Evolutionary conservation across 2,888 invertebrate species (phyloP), one percentile per base, ranked within the genome.

Genomic region (Ganaspis brasiliensis): DNA sequence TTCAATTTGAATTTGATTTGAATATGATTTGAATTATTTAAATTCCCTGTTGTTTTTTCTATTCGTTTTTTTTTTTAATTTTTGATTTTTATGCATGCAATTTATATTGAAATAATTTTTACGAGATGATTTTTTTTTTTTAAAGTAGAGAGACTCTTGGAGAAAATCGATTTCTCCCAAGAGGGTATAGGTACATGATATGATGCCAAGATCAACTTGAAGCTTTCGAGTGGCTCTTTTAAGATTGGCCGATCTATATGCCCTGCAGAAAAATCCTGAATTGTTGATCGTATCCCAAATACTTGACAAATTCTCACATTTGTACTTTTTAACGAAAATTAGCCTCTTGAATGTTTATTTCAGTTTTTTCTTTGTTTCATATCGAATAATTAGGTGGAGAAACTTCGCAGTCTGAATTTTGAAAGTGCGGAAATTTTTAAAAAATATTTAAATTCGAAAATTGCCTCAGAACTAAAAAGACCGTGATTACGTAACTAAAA

Each of bases 191-290:
- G n/a, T n/a, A n/a, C n/a, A n/a, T 67, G 63, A 67, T 67, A 40
- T 67, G 45, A 67, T 67, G 16, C 45, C 45, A 67, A 67, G 67
- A 67, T 24, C 45, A 67, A 45, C 67, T 67, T 67, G 40, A 67
- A 26, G 40, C 40, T 40, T 63, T 67, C 9, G 26, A 67, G 67
- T 24, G 16, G 24, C 67, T 67, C 45, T 24, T 24, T 45, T 40
- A 19, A 67, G n/a, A 67, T 67, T 67, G 67, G n/a, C 16, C 67
- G 21, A 49, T 49, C 45, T 67, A 49, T 67, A 67, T n/a, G 24
- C 26, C 9, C 24, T 49, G 26, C 45, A 26, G 40, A 45, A 67
- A 67, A 67, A 67, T 45, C n/a, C 24, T 67, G 24, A 67, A 67
- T 26, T 45, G 26, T 67, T 67, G 37, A 63, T 63, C 14, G 19